These are phyloP conservation scores for Rotaria sp. DNA, from an alignment of 2,888 invertebrate species.

Conservation along the genomic window DNA sequence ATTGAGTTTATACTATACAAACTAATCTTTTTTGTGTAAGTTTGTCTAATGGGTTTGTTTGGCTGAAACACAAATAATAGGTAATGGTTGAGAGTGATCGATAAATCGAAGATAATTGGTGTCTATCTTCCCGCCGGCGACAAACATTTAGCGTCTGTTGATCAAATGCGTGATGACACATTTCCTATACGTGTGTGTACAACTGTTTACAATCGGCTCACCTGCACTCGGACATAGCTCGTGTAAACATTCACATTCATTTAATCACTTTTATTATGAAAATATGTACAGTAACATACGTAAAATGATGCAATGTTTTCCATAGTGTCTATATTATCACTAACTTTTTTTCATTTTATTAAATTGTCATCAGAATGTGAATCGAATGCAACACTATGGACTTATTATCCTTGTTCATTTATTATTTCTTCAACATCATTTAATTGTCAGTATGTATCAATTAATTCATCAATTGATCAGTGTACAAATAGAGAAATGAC, in stretches of 20 bases:
- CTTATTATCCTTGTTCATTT: constrained; percentile 17
- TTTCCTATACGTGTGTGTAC: not conserved
- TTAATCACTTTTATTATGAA: not conserved
- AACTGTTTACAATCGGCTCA: not conserved
- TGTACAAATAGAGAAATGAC: not conserved
- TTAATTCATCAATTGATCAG: not conserved
- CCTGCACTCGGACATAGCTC: not conserved
- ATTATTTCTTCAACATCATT: not conserved
- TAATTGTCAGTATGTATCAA: not conserved
- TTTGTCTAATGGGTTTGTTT: not conserved
- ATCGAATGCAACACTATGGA: not conserved
- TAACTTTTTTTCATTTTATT: not conserved
- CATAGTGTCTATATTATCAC: not conserved
- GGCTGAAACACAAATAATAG: not conserved
- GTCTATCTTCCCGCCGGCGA: not conserved
- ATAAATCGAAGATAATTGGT: not conserved
- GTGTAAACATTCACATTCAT: not conserved
- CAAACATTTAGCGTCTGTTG: not conserved
- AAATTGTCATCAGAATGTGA: not conserved
- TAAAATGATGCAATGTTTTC: not conserved
- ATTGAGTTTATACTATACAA: not conserved
- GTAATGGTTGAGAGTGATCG: not conserved
- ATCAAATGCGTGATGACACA: constrained; percentile 5
- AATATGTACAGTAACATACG: not conserved
- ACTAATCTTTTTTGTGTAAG: not conserved